Evolutionary conservation across 1,140 invertebrate species (phyloP), one percentile per base, ranked within the genome.

Genomic region (Polyergus mexicanus): DNA sequence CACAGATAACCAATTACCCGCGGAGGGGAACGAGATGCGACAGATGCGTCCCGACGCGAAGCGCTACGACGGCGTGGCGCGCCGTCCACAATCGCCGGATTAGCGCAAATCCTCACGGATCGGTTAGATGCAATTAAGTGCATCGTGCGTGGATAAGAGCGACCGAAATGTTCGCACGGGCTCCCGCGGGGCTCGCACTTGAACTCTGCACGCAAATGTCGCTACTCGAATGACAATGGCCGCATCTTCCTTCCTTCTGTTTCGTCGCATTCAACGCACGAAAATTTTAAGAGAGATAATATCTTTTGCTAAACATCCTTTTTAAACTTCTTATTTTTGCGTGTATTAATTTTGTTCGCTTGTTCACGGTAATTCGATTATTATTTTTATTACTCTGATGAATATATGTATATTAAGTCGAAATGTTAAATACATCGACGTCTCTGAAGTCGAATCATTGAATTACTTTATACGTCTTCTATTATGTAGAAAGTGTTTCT

Each of bases 1-100:
- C 94, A 95, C 94, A 95, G 94, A 95, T 95, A 95, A 95, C 93
- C 94, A 95, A 95, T 95, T 95, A 95, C 90, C 88, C 81, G 88
- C 35, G 44, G 56, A 83, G 89, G 90, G 80, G 84, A 86, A 81
- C 58, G 86, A 84, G 85, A 90, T 76, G 89, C 93, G 94, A 94
- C 94, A 94, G 94, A 95, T 95, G 94, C 92, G 94, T 88, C 93
- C 91, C 93, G 91, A 92, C 87, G 92, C 90, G 92, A 86, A 91
- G 91, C 92, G 88, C 87, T 90, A 89, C 89, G 88, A 90, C 86
- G 84, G 75, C 41, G 8, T 28, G 25, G 75, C 87, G 87, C 83
- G 81, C 71, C 88, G 78, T 85, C 89, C 91, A 92, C 91, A 93
- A 93, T 94, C 92, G 93, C 85, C 86, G 93, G 94, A 95, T 94